These are phyloP conservation scores for Neotragus moschatus DNA, from an alignment of 2,113 vertebrate species.

Conservation along the genomic window DNA sequence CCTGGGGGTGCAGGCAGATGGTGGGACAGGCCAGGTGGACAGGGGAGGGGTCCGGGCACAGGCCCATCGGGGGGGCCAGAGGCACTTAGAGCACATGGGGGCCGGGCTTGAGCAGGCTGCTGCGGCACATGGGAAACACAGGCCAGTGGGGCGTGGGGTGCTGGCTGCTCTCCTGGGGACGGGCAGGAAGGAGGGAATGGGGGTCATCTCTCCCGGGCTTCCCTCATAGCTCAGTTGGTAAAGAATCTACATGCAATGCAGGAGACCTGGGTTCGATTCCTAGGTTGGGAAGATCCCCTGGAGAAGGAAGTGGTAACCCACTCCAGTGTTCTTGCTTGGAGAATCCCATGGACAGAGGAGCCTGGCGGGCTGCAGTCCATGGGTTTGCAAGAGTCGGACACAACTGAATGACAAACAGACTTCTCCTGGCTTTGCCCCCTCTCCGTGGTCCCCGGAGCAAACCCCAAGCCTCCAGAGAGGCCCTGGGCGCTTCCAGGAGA, in stretches of 20 bases:
- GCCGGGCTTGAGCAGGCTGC: not conserved
- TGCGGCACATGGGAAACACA: not conserved
- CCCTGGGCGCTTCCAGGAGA: not conserved
- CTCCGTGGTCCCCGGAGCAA: not conserved
- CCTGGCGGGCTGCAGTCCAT: not conserved
- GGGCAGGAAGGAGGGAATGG: not conserved
- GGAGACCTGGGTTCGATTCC: not conserved
- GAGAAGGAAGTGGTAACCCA: not conserved
- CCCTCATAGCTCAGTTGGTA: not conserved
- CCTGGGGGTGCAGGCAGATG: not conserved
- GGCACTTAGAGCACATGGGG: not conserved
- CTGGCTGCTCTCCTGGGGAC: not conserved
- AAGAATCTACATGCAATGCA: not conserved
- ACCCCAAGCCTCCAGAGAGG: not conserved
- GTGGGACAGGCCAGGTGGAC: not conserved
- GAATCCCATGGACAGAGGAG: not conserved
- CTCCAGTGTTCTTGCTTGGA: not conserved
- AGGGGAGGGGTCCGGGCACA: not conserved
- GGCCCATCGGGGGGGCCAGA: not conserved
- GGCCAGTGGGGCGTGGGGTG: not conserved
- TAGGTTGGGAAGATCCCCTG: not conserved
- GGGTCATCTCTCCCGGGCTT: not conserved
- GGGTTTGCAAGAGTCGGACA: not conserved
- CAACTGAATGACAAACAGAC: not conserved
- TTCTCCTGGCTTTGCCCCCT: not conserved